Percentiles rank a stretch among this genome's conserved stretches.
phyloP scores from a whole-genome alignment of 2,888 invertebrate species.

The Torymus auratus region DNA sequence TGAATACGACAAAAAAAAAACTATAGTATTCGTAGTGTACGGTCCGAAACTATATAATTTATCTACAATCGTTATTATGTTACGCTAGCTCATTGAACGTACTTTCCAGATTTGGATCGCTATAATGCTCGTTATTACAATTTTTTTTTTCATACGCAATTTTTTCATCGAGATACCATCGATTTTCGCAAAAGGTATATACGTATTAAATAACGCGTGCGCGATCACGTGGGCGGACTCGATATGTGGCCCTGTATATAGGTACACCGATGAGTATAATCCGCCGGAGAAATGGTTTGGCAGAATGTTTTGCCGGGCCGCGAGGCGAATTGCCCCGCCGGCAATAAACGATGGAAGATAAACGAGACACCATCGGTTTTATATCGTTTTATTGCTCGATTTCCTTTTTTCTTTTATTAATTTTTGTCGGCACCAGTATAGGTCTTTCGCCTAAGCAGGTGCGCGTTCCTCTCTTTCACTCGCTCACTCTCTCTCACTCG shows the following conservation, averaged over 20 bases:
- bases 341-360: conserved; percentile 34
- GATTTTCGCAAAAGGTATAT: not conserved
- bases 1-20: no score
- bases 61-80: no score
- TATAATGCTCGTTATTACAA: no score
- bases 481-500: no score
- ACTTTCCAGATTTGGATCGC: no score
- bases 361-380: conserved; percentile 29
- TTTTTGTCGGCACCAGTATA: conserved; percentile 17
- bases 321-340: not conserved
- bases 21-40: no score
- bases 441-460: conserved; percentile 49
- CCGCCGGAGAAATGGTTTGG: no score
- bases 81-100: no score
- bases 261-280: not conserved
- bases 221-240: no score
- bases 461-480: conserved; percentile 10
- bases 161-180: not conserved
- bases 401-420: conserved; percentile 23
- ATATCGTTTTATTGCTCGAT: conserved; percentile 12
- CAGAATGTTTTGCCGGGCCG: not conserved
- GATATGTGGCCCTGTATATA: not conserved
- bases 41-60: no score
- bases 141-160: not conserved
- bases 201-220: not conserved